Evolutionary conservation across 1,140 invertebrate species (phyloP).

Genomic region (Dryas iulia): DNA sequence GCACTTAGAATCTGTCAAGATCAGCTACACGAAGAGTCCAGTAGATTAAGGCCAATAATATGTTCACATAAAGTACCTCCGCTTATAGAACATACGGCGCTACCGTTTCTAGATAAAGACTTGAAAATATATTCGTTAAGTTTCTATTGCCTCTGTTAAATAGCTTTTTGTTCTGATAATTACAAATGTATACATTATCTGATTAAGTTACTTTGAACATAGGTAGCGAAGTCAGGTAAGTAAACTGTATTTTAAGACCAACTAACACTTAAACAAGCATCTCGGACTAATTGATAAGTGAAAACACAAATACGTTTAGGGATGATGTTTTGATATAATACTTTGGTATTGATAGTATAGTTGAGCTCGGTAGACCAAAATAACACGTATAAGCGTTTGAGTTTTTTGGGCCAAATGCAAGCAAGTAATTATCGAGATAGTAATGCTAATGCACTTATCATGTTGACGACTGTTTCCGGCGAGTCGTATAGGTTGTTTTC

Average conservation of each 20-base stretch:
- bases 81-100: neutral
- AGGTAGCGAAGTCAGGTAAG: slow-evolving; percentile 44
- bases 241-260: slow-evolving; percentile 47
- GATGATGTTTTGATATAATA: neutral
- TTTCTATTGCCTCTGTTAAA: slow-evolving; percentile 11
- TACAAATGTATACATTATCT: slow-evolving; percentile 52
- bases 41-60: slow-evolving; percentile 37
- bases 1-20: slow-evolving; percentile 30
- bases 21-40: slow-evolving; percentile 29
- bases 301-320: slow-evolving; percentile 61
- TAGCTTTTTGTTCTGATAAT: slow-evolving; percentile 52
- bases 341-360: neutral
- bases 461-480: slow-evolving; percentile 74
- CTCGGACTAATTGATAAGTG: slow-evolving; percentile 52
- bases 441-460: slow-evolving; percentile 80
- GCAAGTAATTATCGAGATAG: slow-evolving; percentile 78
- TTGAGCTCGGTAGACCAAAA: neutral
- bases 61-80: too few relatives aligned
- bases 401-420: slow-evolving; percentile 76
- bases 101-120: neutral
- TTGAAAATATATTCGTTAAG: neutral
- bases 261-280: slow-evolving; percentile 36
- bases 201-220: slow-evolving; percentile 56
- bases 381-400: slow-evolving; percentile 51
- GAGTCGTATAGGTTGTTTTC: slow-evolving; percentile 41